phyloP scores from a whole-genome alignment of 2,888 invertebrate genomes.

The Drosophila gaucha region DNA sequence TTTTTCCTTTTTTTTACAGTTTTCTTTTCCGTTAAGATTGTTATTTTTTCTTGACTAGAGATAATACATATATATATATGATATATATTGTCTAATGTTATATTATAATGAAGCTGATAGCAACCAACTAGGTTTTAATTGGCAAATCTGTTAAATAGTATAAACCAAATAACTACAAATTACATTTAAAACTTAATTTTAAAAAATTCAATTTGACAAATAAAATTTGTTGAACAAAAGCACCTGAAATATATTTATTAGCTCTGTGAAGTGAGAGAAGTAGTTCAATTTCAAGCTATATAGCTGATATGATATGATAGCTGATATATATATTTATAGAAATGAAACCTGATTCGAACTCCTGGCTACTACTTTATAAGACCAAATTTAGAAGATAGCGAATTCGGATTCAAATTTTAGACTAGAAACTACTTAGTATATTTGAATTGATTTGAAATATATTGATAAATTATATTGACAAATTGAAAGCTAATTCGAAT shows the following conservation, averaged over 20 bases:
- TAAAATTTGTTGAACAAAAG: constrained; percentile 6
- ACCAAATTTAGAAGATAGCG: no score
- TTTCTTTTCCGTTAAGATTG: background rate
- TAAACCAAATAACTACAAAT: background rate
- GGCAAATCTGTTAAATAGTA: constrained; percentile 2
- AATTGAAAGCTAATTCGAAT: no score
- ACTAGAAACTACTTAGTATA: no score
- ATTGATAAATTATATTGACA: no score
- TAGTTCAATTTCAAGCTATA: no score
- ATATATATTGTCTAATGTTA: background rate
- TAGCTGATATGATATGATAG: no score
- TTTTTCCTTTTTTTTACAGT: background rate
- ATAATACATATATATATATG: background rate
- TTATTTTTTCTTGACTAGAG: background rate
- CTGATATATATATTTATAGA: no score
- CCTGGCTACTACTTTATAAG: no score
- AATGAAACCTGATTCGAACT: no score
- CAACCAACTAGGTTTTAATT: background rate
- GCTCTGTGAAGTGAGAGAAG: no score
- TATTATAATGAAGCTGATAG: background rate
- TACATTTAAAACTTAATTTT: background rate
- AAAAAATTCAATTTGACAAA: background rate
- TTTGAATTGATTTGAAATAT: no score
- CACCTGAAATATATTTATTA: background rate
- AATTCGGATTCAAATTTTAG: background rate